Evolutionary conservation across 2,113 vertebrate genomes (phyloP).

Genomic region (Henicopernis longicauda): DNA sequence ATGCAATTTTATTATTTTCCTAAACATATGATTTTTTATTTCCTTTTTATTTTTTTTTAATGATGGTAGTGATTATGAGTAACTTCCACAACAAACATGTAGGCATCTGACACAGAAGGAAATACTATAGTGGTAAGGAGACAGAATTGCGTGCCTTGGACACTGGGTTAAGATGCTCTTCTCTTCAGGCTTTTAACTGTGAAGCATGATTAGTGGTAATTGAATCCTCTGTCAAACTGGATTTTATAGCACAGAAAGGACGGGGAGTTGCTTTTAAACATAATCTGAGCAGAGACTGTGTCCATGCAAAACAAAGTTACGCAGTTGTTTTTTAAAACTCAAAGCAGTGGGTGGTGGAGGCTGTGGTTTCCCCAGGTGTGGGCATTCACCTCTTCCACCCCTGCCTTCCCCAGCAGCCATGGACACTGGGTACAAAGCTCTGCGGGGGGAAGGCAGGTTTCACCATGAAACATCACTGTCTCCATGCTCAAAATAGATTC

Average conservation of each 20-base stretch:
- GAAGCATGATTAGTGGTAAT: not conserved
- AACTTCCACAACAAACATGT: not conserved
- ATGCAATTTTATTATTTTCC: not conserved
- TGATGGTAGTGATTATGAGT: not conserved
- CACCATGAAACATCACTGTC: fast-evolving
- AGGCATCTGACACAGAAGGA: not conserved
- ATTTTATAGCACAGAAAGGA: not conserved
- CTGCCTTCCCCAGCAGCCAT: not conserved
- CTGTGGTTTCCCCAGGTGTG: fast-evolving
- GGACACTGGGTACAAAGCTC: fast-evolving
- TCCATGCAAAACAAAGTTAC: fast-evolving
- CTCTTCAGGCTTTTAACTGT: not conserved
- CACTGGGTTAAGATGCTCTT: not conserved
- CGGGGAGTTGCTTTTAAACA: not conserved
- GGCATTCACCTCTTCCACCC: too few relatives aligned
- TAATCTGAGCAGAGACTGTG: not conserved
- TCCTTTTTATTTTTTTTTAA: not conserved
- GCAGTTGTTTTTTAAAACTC: not conserved
- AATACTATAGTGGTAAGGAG: not conserved
- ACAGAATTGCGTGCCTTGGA: not conserved
- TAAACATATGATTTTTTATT: not conserved
- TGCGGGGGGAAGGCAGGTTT: not conserved
- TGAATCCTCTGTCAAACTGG: not conserved
- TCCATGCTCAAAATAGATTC: not conserved
- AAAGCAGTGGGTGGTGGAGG: not conserved